These are phyloP conservation scores for Physella acuta DNA, from an alignment of 1,140 invertebrate genomes.

Conservation along the genomic window DNA sequence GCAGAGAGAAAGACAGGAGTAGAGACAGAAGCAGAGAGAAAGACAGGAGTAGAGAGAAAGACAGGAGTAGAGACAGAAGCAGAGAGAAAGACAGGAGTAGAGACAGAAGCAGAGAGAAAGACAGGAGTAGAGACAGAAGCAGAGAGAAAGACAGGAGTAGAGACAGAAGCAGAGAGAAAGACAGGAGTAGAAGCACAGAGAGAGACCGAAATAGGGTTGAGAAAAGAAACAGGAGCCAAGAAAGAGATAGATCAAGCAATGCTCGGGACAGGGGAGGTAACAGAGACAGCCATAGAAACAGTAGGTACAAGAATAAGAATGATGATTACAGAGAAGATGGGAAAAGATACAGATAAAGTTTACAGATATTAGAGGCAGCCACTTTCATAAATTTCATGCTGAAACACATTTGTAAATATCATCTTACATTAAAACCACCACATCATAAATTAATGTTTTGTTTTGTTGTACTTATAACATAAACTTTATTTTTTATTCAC, in stretches of 20 bases:
- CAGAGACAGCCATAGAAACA: slow-evolving; percentile 2
- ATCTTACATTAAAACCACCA: too few relatives aligned
- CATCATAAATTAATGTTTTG: too few relatives aligned
- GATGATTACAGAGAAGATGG: background rate
- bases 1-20: background rate
- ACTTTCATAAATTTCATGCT: too few relatives aligned
- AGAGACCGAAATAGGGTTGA: slow-evolving; percentile 11
- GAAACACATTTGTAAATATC: too few relatives aligned
- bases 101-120: background rate
- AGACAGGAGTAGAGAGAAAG: background rate
- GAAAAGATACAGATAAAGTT: too few relatives aligned
- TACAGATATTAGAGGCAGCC: too few relatives aligned
- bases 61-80: background rate
- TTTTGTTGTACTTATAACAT: too few relatives aligned
- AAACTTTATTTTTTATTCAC: too few relatives aligned
- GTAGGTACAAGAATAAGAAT: slow-evolving; percentile 20
- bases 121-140: background rate
- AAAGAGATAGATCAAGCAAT: slow-evolving; percentile 4
- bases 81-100: background rate
- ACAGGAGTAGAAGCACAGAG: background rate
- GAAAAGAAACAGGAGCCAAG: slow-evolving; percentile 7
- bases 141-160: background rate
- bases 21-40: background rate
- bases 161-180: background rate
- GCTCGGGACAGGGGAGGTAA: background rate